Evolutionary conservation across 1,140 invertebrate genomes (phyloP).

Genomic region (Delia radicum): DNA sequence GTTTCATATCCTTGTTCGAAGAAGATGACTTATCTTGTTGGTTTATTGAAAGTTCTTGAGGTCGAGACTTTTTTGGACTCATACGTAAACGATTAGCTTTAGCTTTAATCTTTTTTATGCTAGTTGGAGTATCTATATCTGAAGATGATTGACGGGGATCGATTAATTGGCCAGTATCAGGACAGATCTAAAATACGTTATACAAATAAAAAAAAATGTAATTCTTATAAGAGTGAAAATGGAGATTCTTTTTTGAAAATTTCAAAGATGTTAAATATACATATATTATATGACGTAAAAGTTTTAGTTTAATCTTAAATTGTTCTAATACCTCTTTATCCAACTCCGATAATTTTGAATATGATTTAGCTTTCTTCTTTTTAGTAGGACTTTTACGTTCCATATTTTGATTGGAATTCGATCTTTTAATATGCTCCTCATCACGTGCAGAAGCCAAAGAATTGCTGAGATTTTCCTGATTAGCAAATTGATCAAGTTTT

Average conservation of each 20-base stretch:
- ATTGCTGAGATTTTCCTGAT: conserved; percentile 3
- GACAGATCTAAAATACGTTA: conserved; percentile 38
- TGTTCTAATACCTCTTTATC: conserved; percentile 55
- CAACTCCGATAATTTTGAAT: conserved; percentile 58
- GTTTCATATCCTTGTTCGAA: conserved; percentile 7
- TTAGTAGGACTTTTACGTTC: conserved; percentile 58
- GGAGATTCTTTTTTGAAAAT: too few relatives aligned
- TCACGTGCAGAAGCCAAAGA: conserved; percentile 32
- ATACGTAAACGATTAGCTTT: conserved; percentile 41
- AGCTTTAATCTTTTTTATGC: conserved; percentile 51
- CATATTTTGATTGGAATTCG: conserved; percentile 58
- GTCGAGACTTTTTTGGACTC: conserved; percentile 46
- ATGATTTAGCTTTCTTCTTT: conserved; percentile 61
- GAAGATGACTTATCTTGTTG: not conserved
- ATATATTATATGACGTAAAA: too few relatives aligned
- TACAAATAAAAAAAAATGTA: not conserved
- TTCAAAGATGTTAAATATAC: too few relatives aligned
- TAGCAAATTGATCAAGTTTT: conserved; percentile 60
- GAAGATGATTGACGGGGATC: conserved; percentile 44
- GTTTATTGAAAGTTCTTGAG: conserved; percentile 38
- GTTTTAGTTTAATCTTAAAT: not conserved
- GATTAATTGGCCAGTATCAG: conserved; percentile 43
- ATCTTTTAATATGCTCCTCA: conserved; percentile 55
- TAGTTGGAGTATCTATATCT: conserved; percentile 48
- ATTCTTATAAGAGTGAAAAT: too few relatives aligned